A percentile compares a stretch with the other conserved stretches of the same genome.
phyloP scores from a whole-genome alignment of 2,888 invertebrate genomes.

The Xylota sylvarum region DNA sequence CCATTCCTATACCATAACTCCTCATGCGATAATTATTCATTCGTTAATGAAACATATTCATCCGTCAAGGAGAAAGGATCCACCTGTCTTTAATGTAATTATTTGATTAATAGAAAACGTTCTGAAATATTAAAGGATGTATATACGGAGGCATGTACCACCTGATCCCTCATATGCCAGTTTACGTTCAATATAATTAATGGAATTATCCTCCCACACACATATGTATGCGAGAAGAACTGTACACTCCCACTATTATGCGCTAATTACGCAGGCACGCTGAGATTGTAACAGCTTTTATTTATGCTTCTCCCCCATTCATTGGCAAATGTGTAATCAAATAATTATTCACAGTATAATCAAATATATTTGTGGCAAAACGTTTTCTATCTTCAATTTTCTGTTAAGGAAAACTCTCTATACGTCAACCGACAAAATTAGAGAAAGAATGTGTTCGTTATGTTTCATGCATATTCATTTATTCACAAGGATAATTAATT shows the following conservation, averaged over 20 bases:
- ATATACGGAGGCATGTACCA: not conserved
- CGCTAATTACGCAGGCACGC: conserved; percentile 44
- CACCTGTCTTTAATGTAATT: conserved; percentile 2
- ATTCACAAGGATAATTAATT: conserved; percentile 66
- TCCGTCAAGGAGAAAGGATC: too few species aligned
- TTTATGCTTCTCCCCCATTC: conserved; percentile 18
- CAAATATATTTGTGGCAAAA: conserved; percentile 23
- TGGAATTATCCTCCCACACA: conserved; percentile 41
- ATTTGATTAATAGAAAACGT: conserved; percentile 3
- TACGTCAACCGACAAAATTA: conserved; percentile 26
- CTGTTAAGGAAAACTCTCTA: not conserved
- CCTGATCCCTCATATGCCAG: conserved; percentile 33
- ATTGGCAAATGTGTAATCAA: conserved; percentile 28
- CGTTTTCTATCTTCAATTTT: not conserved
- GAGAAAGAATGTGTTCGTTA: conserved; percentile 45
- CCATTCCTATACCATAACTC: too few species aligned
- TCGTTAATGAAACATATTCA: too few species aligned
- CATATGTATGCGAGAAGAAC: not conserved
- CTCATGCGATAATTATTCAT: too few species aligned
- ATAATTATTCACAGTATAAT: conserved; percentile 45
- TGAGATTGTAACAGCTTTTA: conserved; percentile 26
- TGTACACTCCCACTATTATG: conserved; percentile 23
- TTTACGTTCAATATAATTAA: conserved; percentile 39
- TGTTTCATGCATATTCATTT: conserved; percentile 59
- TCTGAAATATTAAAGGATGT: not conserved